Evolutionary conservation across 2,888 invertebrate species (phyloP).

Genomic region (Eurois occulta): DNA sequence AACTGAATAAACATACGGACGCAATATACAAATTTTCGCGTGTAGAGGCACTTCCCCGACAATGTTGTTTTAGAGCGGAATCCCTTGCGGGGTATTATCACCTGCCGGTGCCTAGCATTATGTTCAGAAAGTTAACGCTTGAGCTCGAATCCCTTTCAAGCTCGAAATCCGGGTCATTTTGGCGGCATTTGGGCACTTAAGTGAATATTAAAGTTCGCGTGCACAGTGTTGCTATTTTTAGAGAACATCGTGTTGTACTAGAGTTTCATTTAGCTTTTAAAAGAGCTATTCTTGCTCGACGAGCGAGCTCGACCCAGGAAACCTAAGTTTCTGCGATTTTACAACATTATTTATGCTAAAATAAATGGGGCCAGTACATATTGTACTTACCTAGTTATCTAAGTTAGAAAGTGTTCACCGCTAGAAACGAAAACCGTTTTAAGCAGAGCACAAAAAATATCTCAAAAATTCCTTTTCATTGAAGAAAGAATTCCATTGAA

Average conservation of each 20-base stretch:
- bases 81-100: constrained; percentile 74
- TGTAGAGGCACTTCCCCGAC: constrained; percentile 63
- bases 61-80: constrained; percentile 69
- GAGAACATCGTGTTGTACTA: background rate
- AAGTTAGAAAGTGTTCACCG: constrained; percentile 31
- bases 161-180: constrained; percentile 67
- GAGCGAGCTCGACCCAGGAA: background rate
- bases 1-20: constrained; percentile 58
- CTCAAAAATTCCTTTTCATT: constrained; percentile 55
- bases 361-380: constrained; percentile 4
- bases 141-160: constrained; percentile 63
- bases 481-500: constrained; percentile 59
- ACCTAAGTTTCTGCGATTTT: background rate
- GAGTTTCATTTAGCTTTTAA: constrained; percentile 4
- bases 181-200: constrained; percentile 59
- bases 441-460: constrained; percentile 48
- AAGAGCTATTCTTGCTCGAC: no score
- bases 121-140: constrained; percentile 67
- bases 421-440: constrained; percentile 42
- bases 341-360: constrained; percentile 9
- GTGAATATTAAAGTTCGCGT: constrained; percentile 59
- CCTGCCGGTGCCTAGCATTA: constrained; percentile 68
- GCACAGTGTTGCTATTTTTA: constrained; percentile 21
- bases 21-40: constrained; percentile 61
- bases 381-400: constrained; percentile 8